Evolutionary conservation across 2,888 invertebrate genomes (phyloP).

Genomic region (Metacarcinus magister): DNA sequence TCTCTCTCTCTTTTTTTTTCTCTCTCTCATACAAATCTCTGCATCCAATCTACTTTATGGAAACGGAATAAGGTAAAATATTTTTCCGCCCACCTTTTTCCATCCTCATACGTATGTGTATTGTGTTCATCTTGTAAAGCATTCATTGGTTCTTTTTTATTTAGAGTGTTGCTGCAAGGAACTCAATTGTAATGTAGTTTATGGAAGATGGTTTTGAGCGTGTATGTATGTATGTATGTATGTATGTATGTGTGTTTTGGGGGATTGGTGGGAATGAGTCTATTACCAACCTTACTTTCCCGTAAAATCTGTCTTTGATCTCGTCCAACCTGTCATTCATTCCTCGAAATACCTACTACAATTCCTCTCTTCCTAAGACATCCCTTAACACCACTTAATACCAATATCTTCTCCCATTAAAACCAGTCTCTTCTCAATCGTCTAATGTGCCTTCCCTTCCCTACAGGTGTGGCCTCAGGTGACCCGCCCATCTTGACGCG

Average conservation of each 20-base stretch:
- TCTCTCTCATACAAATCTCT: not conserved
- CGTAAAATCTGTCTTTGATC: not conserved
- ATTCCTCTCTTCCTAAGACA: not conserved
- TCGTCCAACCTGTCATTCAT: not conserved
- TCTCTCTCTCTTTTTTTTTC: not conserved
- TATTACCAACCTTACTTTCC: not conserved
- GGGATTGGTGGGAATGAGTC: not conserved
- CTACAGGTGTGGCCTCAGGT: slow-evolving; percentile 67
- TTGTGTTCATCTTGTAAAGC: not conserved
- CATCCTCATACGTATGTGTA: not conserved
- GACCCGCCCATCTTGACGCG: slow-evolving; percentile 56
- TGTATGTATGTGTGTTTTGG: not conserved
- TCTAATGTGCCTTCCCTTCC: not conserved
- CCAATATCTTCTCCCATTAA: not conserved
- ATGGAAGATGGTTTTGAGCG: not conserved
- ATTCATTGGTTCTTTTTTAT: not conserved
- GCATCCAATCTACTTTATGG: not conserved
- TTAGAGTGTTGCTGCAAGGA: not conserved
- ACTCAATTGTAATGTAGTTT: not conserved
- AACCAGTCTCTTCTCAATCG: not conserved
- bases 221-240: not conserved
- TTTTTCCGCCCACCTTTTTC: not conserved
- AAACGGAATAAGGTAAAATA: not conserved
- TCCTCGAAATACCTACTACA: not conserved
- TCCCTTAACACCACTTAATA: not conserved